A percentile compares a stretch with the other conserved stretches of the same genome.
These are phyloP conservation scores for Yasuhikotakia modesta DNA, from an alignment of 2,797 vertebrate species.

Conservation along the genomic window DNA sequence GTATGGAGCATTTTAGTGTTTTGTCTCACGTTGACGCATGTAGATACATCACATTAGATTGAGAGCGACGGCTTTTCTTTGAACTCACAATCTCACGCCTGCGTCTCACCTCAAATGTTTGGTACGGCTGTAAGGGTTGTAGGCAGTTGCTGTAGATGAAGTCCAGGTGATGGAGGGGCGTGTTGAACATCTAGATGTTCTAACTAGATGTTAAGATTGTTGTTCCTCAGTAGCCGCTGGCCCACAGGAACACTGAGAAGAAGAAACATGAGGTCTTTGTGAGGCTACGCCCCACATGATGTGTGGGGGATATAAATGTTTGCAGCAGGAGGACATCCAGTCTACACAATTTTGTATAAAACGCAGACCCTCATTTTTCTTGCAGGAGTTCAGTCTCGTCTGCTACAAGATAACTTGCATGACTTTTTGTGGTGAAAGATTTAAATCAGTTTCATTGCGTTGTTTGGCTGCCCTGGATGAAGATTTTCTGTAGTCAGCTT, in stretches of 20 bases:
- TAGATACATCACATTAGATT: slow-evolving; percentile 42
- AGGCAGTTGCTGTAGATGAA: slow-evolving; percentile 26
- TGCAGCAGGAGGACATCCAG: slow-evolving; percentile 28
- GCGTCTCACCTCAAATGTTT: slow-evolving; percentile 27
- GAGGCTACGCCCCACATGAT: slow-evolving; percentile 20
- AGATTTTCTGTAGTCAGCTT: slow-evolving; percentile 12
- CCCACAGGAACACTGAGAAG: slow-evolving; percentile 18
- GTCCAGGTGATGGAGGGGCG: slow-evolving; percentile 31
- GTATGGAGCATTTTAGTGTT: slow-evolving; percentile 14
- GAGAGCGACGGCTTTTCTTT: slow-evolving; percentile 46
- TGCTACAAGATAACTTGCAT: background rate
- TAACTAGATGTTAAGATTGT: background rate
- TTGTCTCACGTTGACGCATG: slow-evolving; percentile 42
- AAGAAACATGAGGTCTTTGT: slow-evolving; percentile 39
- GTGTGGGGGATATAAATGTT: slow-evolving; percentile 40
- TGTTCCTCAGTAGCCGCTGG: slow-evolving; percentile 7
- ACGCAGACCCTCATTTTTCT: slow-evolving; percentile 28
- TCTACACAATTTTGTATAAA: slow-evolving; percentile 22
- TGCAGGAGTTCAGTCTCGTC: slow-evolving; percentile 21
- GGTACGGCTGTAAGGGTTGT: slow-evolving; percentile 29
- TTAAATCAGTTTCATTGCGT: slow-evolving; percentile 13
- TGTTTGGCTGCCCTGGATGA: slow-evolving; percentile 15
- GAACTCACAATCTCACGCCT: slow-evolving; percentile 44
- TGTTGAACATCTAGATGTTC: background rate
- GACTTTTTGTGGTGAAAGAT: slow-evolving; percentile 6